phyloP scores from a whole-genome alignment of 2,888 invertebrate species.

The Dryobotodes eremita region DNA sequence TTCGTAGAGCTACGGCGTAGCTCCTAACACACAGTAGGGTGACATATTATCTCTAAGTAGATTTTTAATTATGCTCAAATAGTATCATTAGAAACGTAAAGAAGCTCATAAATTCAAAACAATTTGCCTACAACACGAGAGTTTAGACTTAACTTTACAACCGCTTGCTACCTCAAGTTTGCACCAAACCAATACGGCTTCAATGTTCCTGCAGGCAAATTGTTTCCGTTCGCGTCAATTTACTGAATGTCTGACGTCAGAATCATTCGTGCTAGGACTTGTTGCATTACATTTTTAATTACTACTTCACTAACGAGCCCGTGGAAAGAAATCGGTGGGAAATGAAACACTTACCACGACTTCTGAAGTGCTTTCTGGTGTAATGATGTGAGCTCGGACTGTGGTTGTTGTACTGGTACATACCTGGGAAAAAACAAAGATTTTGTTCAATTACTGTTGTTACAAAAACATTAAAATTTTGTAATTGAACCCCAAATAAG shows the following conservation, averaged over 20 bases:
- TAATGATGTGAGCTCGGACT: neutral
- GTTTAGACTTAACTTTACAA: neutral
- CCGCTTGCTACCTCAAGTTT: conserved; percentile 62
- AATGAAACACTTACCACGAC: conserved; percentile 36
- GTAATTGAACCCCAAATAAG: conserved; percentile 11
- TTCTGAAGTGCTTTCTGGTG: conserved; percentile 21
- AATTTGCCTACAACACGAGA: neutral
- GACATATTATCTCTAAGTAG: no score
- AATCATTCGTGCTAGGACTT: conserved; percentile 68
- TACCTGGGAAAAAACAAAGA: conserved; percentile 55
- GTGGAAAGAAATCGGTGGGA: neutral
- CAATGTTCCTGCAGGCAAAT: conserved; percentile 84
- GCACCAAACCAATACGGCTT: conserved; percentile 68
- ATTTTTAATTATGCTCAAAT: neutral
- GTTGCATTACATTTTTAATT: conserved; percentile 57
- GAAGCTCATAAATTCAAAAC: neutral
- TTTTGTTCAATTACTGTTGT: conserved; percentile 6
- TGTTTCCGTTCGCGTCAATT: conserved; percentile 86
- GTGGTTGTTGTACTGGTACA: conserved; percentile 44
- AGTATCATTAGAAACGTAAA: neutral
- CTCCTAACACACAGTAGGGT: neutral
- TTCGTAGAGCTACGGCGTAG: conserved; percentile 17
- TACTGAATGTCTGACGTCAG: conserved; percentile 76
- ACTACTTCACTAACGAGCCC: conserved; percentile 11
- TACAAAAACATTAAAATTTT: neutral